Evolutionary conservation across 2,797 vertebrate species (phyloP).

Genomic region (Malacoraja senta): DNA sequence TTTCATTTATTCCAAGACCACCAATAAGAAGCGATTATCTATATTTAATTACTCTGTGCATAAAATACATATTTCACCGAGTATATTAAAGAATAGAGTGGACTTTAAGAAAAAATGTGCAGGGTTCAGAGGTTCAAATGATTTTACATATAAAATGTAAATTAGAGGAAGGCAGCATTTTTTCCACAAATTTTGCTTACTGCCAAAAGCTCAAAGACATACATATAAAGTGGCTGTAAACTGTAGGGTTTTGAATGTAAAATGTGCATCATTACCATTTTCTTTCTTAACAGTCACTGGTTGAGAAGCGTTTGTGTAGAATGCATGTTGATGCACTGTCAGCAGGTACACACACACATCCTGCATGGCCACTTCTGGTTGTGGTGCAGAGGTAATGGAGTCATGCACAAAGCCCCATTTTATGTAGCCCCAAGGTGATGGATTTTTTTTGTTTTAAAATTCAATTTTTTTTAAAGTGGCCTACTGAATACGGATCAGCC

Average conservation of each 20-base stretch:
- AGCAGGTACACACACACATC: neutral
- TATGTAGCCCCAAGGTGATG: neutral
- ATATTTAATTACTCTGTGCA: neutral
- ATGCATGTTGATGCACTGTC: neutral
- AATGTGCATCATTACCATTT: neutral
- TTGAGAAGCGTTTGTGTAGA: neutral
- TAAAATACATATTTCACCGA: neutral
- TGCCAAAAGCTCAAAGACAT: neutral
- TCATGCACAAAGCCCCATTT: neutral
- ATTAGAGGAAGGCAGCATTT: neutral
- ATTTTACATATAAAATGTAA: neutral
- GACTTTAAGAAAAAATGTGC: neutral
- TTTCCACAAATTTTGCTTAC: neutral
- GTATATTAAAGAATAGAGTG: neutral
- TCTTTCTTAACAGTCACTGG: neutral
- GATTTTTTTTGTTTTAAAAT: neutral
- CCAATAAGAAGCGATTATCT: neutral
- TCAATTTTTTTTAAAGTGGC: neutral
- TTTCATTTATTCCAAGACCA: neutral
- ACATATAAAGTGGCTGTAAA: neutral
- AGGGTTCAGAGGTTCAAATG: conserved; percentile 9
- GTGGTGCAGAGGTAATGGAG: neutral
- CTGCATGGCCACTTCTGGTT: neutral
- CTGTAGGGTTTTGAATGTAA: neutral
- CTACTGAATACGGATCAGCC: neutral